A percentile compares a stretch with the other conserved stretches of the same genome.
Conservation (phyloP, 2,888 invertebrate species). For the Caenorhabditis sp. region DNA sequence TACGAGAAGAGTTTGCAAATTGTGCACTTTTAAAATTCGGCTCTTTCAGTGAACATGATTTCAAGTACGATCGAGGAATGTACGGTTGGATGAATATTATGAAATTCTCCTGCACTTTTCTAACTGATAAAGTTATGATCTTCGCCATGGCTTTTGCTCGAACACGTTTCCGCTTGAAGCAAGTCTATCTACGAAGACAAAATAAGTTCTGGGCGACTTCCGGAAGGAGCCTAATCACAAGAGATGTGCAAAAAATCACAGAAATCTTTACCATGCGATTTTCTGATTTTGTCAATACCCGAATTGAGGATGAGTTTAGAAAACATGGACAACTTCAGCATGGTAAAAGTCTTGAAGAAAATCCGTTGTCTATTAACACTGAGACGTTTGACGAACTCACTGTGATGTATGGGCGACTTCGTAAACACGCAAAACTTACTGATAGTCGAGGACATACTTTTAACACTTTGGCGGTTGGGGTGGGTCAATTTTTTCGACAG, state of each 20-base stretch:
- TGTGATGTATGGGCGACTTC: slow-evolving; percentile 25
- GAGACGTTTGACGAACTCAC: slow-evolving; percentile 37
- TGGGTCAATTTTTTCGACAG: neutral
- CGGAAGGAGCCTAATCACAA: slow-evolving; percentile 45
- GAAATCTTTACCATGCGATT: slow-evolving; percentile 42
- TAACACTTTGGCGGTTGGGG: slow-evolving; percentile 32
- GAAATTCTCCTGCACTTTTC: slow-evolving; percentile 53
- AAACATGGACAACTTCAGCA: slow-evolving; percentile 9
- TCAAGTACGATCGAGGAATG: slow-evolving; percentile 60
- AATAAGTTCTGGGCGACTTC: slow-evolving; percentile 52
- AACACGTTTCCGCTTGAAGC: slow-evolving; percentile 57
- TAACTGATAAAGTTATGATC: slow-evolving; percentile 41
- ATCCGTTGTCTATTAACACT: slow-evolving; percentile 11
- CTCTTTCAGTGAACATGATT: slow-evolving; percentile 47
- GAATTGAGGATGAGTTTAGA: slow-evolving; percentile 41
- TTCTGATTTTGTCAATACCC: slow-evolving; percentile 28
- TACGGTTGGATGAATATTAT: slow-evolving; percentile 60
- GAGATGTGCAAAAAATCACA: slow-evolving; percentile 55
- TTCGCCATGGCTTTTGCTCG: slow-evolving; percentile 56
- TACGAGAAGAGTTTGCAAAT: slow-evolving; percentile 55
- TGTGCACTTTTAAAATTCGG: slow-evolving; percentile 52
- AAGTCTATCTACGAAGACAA: slow-evolving; percentile 52
- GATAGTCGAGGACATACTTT: slow-evolving; percentile 39
- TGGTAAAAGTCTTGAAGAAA: neutral
- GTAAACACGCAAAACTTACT: slow-evolving; percentile 27